Conservation (phyloP, 2,113 vertebrate species). For the Ailuropoda melanoleuca region DNA sequence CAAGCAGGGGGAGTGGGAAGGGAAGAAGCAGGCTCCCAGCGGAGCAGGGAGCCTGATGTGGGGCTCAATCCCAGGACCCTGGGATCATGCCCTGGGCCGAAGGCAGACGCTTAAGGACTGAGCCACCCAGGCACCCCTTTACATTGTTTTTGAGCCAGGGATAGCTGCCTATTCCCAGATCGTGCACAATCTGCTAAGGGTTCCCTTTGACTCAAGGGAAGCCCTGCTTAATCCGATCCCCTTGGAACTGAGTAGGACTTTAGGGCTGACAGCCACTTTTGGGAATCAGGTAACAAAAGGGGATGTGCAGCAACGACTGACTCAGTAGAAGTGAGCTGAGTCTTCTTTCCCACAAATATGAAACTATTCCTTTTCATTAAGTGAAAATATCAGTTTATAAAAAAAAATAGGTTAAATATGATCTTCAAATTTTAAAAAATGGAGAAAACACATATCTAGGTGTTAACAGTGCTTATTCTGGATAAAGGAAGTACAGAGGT, state of each 20-base stretch:
- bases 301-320: background rate
- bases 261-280: background rate
- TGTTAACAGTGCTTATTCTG: background rate
- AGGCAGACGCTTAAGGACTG: too few species aligned
- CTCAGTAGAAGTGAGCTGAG: background rate
- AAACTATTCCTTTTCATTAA: background rate
- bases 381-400: background rate
- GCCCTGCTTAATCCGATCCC: background rate
- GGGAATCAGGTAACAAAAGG: background rate
- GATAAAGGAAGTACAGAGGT: background rate
- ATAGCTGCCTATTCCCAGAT: background rate
- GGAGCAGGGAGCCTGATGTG: too few species aligned
- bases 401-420: background rate
- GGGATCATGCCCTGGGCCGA: too few species aligned
- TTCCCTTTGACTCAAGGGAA: background rate
- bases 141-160: background rate
- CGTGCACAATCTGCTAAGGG: background rate
- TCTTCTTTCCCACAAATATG: background rate
- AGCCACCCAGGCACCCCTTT: too few species aligned
- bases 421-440: background rate
- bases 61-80: too few species aligned
- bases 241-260: background rate
- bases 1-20: too few species aligned
- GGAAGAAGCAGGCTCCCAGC: too few species aligned
- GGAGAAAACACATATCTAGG: background rate